A percentile compares a stretch with the other conserved stretches of the same genome.
These are phyloP conservation scores for Amphipyra berbera DNA, from an alignment of 2,888 invertebrate species.

Conservation along the genomic window DNA sequence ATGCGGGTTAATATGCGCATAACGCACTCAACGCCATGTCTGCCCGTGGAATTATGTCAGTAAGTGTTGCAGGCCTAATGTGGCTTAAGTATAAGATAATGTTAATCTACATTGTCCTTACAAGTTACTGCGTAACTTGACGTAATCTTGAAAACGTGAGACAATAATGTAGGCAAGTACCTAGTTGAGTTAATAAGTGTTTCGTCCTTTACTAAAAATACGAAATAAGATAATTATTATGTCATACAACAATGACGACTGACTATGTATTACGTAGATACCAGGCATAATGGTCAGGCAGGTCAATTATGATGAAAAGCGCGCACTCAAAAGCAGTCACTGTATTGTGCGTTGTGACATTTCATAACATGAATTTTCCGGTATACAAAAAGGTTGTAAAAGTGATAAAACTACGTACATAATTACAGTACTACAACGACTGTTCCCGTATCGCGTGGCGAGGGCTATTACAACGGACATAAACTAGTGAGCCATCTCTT, in stretches of 20 bases:
- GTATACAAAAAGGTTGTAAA: constrained; percentile 35
- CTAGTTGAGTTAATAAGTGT: constrained; percentile 17
- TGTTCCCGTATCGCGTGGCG: constrained; percentile 61
- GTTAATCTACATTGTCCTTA: constrained; percentile 65
- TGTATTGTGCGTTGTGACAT: constrained; percentile 15
- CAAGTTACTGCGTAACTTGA: constrained; percentile 58
- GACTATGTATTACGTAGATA: neutral
- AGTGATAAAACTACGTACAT: constrained; percentile 35
- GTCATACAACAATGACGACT: neutral
- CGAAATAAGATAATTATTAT: neutral
- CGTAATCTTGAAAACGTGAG: constrained; percentile 42
- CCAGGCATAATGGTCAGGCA: constrained; percentile 5
- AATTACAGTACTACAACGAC: constrained; percentile 45
- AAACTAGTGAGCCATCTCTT: constrained; percentile 72
- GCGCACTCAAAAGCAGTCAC: constrained; percentile 15
- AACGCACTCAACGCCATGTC: constrained; percentile 69
- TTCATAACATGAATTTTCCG: constrained; percentile 22
- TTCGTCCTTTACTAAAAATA: constrained; percentile 30
- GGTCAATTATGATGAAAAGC: constrained; percentile 18
- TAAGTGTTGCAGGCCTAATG: constrained; percentile 56
- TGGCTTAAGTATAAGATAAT: constrained; percentile 63
- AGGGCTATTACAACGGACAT: constrained; percentile 59
- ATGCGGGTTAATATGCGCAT: constrained; percentile 82
- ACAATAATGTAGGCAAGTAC: constrained; percentile 32
- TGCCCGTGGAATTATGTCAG: constrained; percentile 56